phyloP scores from a whole-genome alignment of 2,113 vertebrate species.

The Boleophthalmus pectinirostris region DNA sequence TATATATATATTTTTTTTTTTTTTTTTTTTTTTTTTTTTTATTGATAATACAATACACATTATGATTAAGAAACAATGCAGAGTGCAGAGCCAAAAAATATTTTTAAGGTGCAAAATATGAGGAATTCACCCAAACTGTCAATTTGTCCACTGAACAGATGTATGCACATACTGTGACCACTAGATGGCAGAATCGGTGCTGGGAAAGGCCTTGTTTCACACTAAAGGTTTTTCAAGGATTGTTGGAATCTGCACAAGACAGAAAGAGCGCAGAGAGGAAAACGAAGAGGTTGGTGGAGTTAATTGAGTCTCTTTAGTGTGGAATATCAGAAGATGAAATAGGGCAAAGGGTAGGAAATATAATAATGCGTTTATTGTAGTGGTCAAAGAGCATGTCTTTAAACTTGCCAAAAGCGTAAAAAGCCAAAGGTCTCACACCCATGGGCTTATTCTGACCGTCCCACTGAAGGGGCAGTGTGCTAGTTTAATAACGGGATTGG shows the following conservation, averaged over 20 bases:
- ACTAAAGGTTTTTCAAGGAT: no score
- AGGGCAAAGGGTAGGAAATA: not conserved
- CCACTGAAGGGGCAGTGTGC: conserved; percentile 1
- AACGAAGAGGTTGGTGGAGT: not conserved
- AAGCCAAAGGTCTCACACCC: not conserved
- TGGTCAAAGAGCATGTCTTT: not conserved
- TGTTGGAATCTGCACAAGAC: not conserved
- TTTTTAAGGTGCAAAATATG: no score
- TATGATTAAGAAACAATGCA: no score
- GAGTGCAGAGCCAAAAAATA: no score
- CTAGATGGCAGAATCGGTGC: conserved; percentile 53
- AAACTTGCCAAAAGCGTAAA: not conserved
- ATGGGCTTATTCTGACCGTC: not conserved
- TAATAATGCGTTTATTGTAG: not conserved
- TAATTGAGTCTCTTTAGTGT: not conserved
- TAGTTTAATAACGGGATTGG: conserved; percentile 9
- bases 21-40: no score
- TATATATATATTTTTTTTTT: no score
- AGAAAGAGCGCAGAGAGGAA: not conserved
- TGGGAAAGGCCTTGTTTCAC: not conserved
- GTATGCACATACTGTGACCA: conserved; percentile 24
- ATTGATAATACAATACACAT: no score
- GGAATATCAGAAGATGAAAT: not conserved
- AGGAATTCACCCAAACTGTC: not conserved
- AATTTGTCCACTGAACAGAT: no score